Percentiles rank a stretch among this genome's conserved stretches.
Conservation (phyloP, 2,113 vertebrate species). For the Tympanuchus pallidicinctus region DNA sequence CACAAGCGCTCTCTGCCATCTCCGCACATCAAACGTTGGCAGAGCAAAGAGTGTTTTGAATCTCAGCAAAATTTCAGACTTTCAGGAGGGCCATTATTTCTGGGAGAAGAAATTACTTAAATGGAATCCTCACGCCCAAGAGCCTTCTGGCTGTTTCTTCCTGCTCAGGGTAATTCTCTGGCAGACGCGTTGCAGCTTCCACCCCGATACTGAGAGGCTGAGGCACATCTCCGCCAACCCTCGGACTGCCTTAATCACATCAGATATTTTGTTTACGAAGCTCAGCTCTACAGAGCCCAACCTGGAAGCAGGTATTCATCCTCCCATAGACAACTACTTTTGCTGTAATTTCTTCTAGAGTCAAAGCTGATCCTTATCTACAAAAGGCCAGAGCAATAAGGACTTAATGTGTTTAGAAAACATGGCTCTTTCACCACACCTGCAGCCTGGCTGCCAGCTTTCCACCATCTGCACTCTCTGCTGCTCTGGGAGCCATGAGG, state of each 20-base stretch:
- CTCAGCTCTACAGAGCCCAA: not conserved
- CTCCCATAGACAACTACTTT: slow-evolving; percentile 41
- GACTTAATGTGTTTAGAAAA: slow-evolving; percentile 57
- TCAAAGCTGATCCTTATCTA: slow-evolving; percentile 64
- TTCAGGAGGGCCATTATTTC: slow-evolving; percentile 1
- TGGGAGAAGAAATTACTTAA: not conserved
- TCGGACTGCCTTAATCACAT: slow-evolving; percentile 37
- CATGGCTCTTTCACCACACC: slow-evolving; percentile 43
- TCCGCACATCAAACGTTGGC: not conserved
- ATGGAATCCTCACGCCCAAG: slow-evolving; percentile 40
- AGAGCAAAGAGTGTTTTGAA: not conserved
- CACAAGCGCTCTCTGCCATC: not conserved
- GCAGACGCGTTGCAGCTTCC: slow-evolving; percentile 18
- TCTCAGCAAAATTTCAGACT: not conserved
- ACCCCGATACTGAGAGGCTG: slow-evolving; percentile 22
- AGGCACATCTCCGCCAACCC: slow-evolving; percentile 38
- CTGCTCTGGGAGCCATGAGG: not conserved
- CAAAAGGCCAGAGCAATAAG: slow-evolving; percentile 46
- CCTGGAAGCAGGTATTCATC: slow-evolving; percentile 45
- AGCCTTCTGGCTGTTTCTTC: slow-evolving; percentile 46
- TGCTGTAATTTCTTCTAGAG: slow-evolving; percentile 52
- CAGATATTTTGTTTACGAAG: slow-evolving; percentile 52
- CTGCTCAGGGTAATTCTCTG: not conserved
- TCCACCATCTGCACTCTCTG: slow-evolving; percentile 11
- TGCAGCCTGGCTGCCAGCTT: slow-evolving; percentile 41